phyloP scores from a whole-genome alignment of 2,113 vertebrate species.

The Corythornis madagascariensis region DNA sequence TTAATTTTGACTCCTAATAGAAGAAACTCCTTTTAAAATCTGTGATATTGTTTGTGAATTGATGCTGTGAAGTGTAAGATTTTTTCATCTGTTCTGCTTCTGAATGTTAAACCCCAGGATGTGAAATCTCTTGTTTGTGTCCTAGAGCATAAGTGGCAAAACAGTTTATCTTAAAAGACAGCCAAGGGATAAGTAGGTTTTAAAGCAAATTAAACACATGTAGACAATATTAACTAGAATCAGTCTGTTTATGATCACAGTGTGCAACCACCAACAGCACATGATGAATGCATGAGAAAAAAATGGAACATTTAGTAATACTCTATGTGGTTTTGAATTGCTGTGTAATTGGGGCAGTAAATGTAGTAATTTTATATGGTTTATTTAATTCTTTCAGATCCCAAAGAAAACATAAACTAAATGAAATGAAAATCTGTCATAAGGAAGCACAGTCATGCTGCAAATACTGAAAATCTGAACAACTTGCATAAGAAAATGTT shows the following conservation, averaged over 20 bases:
- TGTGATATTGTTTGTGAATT: not conserved
- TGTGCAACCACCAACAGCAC: not conserved
- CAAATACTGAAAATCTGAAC: not conserved
- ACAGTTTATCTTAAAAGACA: not conserved
- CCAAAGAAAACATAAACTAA: not conserved
- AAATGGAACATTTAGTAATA: not conserved
- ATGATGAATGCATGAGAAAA: not conserved
- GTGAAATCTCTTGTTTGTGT: not conserved
- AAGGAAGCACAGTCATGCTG: not conserved
- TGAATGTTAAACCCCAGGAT: not conserved
- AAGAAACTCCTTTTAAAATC: not conserved
- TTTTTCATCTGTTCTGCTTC: not conserved
- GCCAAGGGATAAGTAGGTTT: not conserved
- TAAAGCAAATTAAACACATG: not conserved
- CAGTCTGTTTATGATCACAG: not conserved
- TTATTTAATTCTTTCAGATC: not conserved
- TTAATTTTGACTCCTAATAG: not conserved
- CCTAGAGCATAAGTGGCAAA: not conserved
- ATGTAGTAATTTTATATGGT: not conserved
- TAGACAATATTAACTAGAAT: constrained; percentile 7
- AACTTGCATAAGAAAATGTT: not conserved
- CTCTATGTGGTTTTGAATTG: not conserved
- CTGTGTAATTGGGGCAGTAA: not conserved
- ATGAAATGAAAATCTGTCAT: not conserved
- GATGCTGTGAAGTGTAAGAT: not conserved